phyloP scores from a whole-genome alignment of 1,140 invertebrate species.

The Cyclargus thomasi region DNA sequence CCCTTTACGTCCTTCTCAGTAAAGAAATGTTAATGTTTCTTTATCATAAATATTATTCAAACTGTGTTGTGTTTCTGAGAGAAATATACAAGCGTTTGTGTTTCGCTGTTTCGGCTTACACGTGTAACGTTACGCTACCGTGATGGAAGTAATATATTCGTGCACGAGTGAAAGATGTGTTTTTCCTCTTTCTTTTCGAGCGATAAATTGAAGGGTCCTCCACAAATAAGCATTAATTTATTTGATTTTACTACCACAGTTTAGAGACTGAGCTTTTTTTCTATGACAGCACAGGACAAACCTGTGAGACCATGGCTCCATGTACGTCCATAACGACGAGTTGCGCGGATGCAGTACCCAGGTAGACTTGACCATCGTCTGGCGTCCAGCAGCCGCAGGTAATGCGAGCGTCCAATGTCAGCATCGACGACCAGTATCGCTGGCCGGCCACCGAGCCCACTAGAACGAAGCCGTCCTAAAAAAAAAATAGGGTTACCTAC shows the following conservation, averaged over 20 bases:
- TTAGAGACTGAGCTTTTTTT: too few relatives aligned
- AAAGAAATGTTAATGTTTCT: not conserved
- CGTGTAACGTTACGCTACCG: too few relatives aligned
- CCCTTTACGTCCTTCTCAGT: not conserved
- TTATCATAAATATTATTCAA: too few relatives aligned
- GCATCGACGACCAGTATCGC: slow-evolving; percentile 98
- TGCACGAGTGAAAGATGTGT: too few relatives aligned
- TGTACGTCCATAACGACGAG: slow-evolving; percentile 97
- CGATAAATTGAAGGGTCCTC: too few relatives aligned
- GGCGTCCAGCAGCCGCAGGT: slow-evolving; percentile 98
- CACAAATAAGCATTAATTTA: too few relatives aligned
- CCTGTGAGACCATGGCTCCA: slow-evolving; percentile 95
- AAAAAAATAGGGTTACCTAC: slow-evolving; percentile 20
- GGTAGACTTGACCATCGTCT: slow-evolving; percentile 97
- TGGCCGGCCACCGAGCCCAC: slow-evolving; percentile 98
- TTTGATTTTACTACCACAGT: too few relatives aligned
- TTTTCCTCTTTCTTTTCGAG: too few relatives aligned
- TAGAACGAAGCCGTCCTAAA: slow-evolving; percentile 93
- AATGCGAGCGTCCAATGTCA: slow-evolving; percentile 94
- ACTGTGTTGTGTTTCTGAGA: too few relatives aligned
- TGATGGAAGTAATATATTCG: too few relatives aligned
- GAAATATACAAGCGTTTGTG: too few relatives aligned
- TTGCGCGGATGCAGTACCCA: slow-evolving; percentile 94
- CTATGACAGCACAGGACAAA: slow-evolving; percentile 45
- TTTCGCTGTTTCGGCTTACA: too few relatives aligned